Evolutionary conservation across 2,888 invertebrate genomes (phyloP), one percentile per base, ranked within the genome.

Genomic region (Pseudococcus longispinus): DNA sequence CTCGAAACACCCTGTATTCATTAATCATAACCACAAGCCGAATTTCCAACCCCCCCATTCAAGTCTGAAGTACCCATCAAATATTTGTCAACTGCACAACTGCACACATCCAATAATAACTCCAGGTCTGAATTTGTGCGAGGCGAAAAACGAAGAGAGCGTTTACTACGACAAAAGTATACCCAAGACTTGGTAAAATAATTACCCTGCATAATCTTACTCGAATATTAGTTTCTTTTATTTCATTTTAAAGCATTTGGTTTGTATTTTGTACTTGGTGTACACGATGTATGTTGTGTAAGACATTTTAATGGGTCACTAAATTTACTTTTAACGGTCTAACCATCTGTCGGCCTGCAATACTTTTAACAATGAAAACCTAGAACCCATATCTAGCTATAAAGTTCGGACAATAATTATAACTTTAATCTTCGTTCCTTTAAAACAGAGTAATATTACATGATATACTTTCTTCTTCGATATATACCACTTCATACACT

Each of bases 361-460:
- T 60, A 60, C 77, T 77, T 32, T 42, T 42, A 44, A 84, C 84
- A 84, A 84, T 84, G 84, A 84, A 84, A 84, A 84, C 70, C 70
- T 70, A 70, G 70, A 70, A 84, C 51, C 84, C 84, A 55, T 84
- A 55, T 55, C 46, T 55, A 84, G 32, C 84, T 32, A 32, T 55
- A 32, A 84, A 42, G 46, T 82, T 42, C 51, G 84, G 55, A 84
- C 84, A 84, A 55, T 84, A 84, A 84, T 84, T 84, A 84, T 84
- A 84, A 84, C 84, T 84, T 84, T 84, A 84, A 84, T 84, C 84
- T 84, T 84, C 84, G 84, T 84, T 84, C 84, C 84, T 84, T 84
- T 84, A 55, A 84, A 55, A 84, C 55, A 29, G 44, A 51, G 51
- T 84, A 84, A 84, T 84, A 84, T 84, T 32, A 46, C 84, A 55